Evolutionary conservation across 53 echinoderm and acorn worm species (phyloP), one percentile per base, ranked within the genome.

Genomic region (Luidia sarsii): DNA sequence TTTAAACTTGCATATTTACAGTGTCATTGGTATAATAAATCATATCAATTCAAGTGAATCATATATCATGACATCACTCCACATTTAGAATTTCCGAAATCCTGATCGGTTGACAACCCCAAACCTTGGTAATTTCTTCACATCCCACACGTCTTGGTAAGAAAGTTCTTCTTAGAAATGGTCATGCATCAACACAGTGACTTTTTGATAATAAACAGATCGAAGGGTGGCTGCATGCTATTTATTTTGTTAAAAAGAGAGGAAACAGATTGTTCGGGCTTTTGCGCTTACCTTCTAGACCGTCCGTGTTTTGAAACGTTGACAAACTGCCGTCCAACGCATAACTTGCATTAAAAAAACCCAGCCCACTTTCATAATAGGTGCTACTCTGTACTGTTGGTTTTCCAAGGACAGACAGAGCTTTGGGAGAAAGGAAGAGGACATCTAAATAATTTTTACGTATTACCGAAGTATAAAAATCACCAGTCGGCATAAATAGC

Each of bases 381-480:
- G 63, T 62, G 6, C 33, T 62, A n/a, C 63, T 62, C 16, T 33
- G 63, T n/a, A 9, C 14, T 9, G 63, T 35, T 62, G 63, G 63
- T n/a, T 62, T 62, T 7, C 34, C 34, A 35, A 33, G 33, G 14
- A 62, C 63, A n/a, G 63, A 18, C 8, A 62, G 2, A 3, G 15
- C 63, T 62, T n/a, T n/a, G n/a, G n/a, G n/a, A n/a, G n/a, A n/a
- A n/a, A n/a, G n/a, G n/a, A n/a, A n/a, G n/a, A n/a, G n/a, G n/a
- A n/a, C n/a, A n/a, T n/a, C n/a, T n/a, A n/a, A n/a, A n/a, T n/a
- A n/a, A n/a, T n/a, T n/a, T n/a, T n/a, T n/a, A n/a, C n/a, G n/a
- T n/a, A n/a, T n/a, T n/a, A n/a, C n/a, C n/a, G n/a, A n/a, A n/a
- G n/a, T n/a, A n/a, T n/a, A n/a, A n/a, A n/a, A n/a, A n/a, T n/a